Conservation (phyloP, 2,888 invertebrate genomes). For the Phortica okadai region DNA sequence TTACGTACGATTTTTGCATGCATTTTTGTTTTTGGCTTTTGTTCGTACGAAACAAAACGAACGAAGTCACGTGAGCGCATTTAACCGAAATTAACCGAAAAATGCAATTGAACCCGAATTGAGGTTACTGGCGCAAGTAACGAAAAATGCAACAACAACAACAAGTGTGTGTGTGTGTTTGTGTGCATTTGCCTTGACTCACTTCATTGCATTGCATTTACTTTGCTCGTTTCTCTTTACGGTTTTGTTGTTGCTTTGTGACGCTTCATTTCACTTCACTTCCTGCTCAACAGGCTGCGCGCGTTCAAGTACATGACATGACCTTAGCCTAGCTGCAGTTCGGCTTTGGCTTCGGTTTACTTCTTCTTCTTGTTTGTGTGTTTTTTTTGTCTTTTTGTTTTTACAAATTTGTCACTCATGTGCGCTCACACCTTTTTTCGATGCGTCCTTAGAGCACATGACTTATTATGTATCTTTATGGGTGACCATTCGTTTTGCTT, state of each 20-base stretch:
- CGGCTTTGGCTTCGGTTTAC: background rate
- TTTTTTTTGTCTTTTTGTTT: background rate
- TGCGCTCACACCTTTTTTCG: background rate
- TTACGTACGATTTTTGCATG: no score
- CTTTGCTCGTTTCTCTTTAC: background rate
- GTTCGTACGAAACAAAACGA: background rate
- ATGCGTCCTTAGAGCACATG: background rate
- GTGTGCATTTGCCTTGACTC: background rate
- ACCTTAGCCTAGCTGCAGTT: constrained; percentile 12
- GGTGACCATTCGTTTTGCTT: background rate
- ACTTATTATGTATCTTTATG: background rate
- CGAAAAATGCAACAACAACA: background rate
- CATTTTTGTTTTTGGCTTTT: background rate
- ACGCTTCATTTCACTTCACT: background rate
- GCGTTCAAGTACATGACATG: background rate
- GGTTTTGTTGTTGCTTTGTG: background rate
- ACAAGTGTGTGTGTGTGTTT: background rate
- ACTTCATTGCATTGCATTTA: background rate
- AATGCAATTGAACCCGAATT: constrained; percentile 17
- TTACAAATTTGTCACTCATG: background rate
- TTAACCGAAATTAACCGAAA: constrained; percentile 11
- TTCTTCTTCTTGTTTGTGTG: background rate
- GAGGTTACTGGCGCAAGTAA: constrained; percentile 9
- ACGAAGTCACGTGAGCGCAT: constrained; percentile 5
- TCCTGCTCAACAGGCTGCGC: background rate